Evolutionary conservation across 2,888 invertebrate genomes (phyloP).

Genomic region (Drosophila borborema): DNA sequence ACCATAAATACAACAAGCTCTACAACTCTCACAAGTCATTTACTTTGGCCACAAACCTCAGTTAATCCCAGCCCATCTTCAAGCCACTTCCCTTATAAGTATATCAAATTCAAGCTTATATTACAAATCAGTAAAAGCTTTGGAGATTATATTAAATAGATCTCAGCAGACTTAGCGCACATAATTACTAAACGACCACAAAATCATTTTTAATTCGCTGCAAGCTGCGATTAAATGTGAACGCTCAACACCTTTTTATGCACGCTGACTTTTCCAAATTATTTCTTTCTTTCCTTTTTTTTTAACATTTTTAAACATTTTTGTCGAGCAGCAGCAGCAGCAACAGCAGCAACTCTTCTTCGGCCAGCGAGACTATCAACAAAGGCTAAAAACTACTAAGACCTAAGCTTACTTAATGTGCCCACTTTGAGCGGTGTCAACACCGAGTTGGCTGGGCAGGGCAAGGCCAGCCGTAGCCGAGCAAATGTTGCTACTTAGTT

Average conservation of each 20-base stretch:
- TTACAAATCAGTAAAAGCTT: slow-evolving; percentile 1
- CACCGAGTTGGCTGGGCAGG: slow-evolving; percentile 44
- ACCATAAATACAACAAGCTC: neutral
- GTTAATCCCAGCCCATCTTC: neutral
- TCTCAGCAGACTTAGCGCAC: neutral
- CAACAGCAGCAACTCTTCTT: slow-evolving; percentile 5
- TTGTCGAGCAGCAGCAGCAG: neutral
- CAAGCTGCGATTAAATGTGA: slow-evolving; percentile 18
- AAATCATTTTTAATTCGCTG: slow-evolving; percentile 21
- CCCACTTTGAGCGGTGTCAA: slow-evolving; percentile 75
- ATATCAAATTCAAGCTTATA: neutral
- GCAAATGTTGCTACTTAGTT: slow-evolving; percentile 58
- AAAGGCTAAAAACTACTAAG: slow-evolving; percentile 74
- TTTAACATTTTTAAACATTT: neutral
- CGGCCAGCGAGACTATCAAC: slow-evolving; percentile 47
- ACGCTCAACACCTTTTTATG: slow-evolving; percentile 22
- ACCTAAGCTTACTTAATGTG: slow-evolving; percentile 81
- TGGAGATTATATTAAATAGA: neutral
- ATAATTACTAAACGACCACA: slow-evolving; percentile 23
- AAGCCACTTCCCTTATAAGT: neutral
- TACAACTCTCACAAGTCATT: neutral
- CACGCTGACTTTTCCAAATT: slow-evolving; percentile 19
- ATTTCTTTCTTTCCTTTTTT: neutral
- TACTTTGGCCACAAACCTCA: neutral
- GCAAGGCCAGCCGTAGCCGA: slow-evolving; percentile 13